Evolutionary conservation across 2,113 vertebrate species (phyloP).

Genomic region (Diphyllodes magnificus): DNA sequence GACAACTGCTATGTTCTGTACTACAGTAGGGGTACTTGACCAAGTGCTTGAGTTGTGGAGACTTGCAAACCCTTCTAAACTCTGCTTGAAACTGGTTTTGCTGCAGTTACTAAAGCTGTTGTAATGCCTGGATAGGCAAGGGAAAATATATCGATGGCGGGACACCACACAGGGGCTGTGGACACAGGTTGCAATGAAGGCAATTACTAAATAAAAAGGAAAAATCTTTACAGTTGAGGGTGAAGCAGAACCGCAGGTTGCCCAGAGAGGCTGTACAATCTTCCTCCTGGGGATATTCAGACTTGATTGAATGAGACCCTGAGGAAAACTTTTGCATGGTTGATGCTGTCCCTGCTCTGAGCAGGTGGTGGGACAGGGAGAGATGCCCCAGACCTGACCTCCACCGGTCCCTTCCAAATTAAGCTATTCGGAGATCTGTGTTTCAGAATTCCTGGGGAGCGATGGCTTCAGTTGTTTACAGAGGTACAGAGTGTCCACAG

Average conservation of each 20-base stretch:
- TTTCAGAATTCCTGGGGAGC: neutral
- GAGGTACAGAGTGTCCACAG: neutral
- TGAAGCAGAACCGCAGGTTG: rapidly evolving
- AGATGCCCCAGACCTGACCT: neutral
- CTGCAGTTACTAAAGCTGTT: neutral
- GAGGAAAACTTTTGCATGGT: neutral
- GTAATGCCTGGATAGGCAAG: neutral
- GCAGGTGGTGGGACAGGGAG: neutral
- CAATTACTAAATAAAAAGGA: neutral
- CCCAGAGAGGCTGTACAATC: neutral
- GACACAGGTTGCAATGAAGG: neutral
- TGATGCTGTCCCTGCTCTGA: neutral
- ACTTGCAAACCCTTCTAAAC: neutral
- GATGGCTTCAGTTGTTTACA: neutral
- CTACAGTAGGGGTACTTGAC: rapidly evolving
- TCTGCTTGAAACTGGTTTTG: neutral
- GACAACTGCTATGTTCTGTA: neutral
- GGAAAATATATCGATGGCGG: rapidly evolving
- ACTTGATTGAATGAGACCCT: neutral
- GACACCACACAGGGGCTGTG: rapidly evolving
- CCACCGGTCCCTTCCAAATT: neutral
- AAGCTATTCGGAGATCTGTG: neutral
- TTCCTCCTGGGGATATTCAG: neutral
- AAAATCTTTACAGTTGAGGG: neutral
- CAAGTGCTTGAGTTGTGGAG: neutral